A percentile compares a stretch with the other conserved stretches of the same genome.
Evolutionary conservation across 2,888 invertebrate genomes (phyloP).

Genomic region (Ormyrus labotus): DNA sequence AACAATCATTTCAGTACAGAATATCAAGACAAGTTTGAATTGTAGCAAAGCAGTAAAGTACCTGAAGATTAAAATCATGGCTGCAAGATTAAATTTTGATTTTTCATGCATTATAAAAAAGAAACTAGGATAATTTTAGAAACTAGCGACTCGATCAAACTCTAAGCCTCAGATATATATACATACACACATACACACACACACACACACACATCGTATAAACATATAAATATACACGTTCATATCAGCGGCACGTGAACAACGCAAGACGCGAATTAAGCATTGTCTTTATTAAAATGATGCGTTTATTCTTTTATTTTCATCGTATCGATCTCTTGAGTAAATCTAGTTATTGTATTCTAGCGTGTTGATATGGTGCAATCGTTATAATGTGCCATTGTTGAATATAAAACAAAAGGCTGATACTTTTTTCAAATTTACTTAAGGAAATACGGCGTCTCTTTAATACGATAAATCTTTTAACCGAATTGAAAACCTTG

Average conservation of each 20-base stretch:
- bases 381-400: conserved; percentile 16
- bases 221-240: not conserved
- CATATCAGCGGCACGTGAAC: conserved; percentile 2
- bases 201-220: too few species aligned
- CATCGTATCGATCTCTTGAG: conserved; percentile 26
- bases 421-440: conserved; percentile 51
- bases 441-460: conserved; percentile 33
- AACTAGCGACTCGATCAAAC: conserved; percentile 49
- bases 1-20: not conserved
- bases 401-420: conserved; percentile 50
- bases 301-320: not conserved
- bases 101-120: conserved; percentile 12
- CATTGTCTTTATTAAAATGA: conserved; percentile 3
- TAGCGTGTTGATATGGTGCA: conserved; percentile 23
- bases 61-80: conserved; percentile 52
- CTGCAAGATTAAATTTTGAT: not conserved
- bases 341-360: conserved; percentile 21
- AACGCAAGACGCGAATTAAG: not conserved
- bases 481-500: conserved; percentile 46
- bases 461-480: conserved; percentile 29
- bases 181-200: too few species aligned
- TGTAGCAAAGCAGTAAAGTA: conserved; percentile 67
- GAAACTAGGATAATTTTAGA: conserved; percentile 12
- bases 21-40: too few species aligned
- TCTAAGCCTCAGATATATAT: conserved; percentile 30